phyloP scores from a whole-genome alignment of 2,888 invertebrate species.

The Terebella lapidaria region DNA sequence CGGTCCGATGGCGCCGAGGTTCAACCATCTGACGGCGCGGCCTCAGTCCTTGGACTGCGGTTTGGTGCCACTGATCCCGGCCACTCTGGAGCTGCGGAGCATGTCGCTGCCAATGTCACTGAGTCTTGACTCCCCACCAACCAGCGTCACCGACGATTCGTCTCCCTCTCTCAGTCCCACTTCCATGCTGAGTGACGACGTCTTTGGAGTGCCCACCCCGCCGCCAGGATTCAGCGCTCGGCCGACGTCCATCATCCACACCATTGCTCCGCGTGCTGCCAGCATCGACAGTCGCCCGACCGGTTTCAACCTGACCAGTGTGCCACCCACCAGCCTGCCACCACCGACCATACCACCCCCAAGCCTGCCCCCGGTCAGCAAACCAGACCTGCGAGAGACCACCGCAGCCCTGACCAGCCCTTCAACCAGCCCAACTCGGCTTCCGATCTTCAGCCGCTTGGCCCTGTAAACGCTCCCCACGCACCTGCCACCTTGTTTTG shows the following conservation, averaged over 20 bases:
- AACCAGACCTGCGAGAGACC: not conserved
- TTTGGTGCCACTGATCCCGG: too few relatives aligned
- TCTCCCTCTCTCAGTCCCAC: conserved; percentile 61
- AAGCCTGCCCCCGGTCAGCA: not conserved
- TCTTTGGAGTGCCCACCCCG: not conserved
- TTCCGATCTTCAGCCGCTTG: not conserved
- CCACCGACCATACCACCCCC: not conserved
- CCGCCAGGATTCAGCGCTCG: not conserved
- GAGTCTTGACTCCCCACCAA: conserved; percentile 61
- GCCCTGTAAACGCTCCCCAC: too few relatives aligned
- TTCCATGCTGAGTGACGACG: conserved; percentile 19
- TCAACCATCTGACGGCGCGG: too few relatives aligned
- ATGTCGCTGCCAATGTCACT: conserved; percentile 38
- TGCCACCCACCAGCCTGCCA: not conserved
- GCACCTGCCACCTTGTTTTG: too few relatives aligned
- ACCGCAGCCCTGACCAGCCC: not conserved
- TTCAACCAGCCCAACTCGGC: not conserved
- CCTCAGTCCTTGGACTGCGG: too few relatives aligned
- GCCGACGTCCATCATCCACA: not conserved
- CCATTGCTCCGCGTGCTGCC: not conserved
- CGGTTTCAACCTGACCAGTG: too few relatives aligned
- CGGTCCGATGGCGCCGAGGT: conserved; percentile 19
- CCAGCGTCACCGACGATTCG: conserved; percentile 63
- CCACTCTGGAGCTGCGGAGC: conserved; percentile 41
- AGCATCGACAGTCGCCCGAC: too few relatives aligned